Evolutionary conservation across 2,797 vertebrate genomes (phyloP).

Genomic region (Odontamblyopus lacepedii): DNA sequence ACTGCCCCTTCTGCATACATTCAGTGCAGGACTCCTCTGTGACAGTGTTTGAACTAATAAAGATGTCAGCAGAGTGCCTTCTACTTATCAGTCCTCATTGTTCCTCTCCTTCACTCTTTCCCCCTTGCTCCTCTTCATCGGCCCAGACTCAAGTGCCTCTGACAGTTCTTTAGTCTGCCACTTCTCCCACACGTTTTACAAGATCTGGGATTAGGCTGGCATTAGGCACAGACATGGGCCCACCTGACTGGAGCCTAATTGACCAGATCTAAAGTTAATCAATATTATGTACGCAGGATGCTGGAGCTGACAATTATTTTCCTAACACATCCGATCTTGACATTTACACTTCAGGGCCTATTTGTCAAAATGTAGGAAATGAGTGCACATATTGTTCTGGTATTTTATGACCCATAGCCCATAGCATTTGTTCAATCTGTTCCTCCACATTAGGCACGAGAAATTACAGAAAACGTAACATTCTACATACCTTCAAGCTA

Average conservation of each 20-base stretch:
- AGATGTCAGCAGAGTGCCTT: conserved; percentile 65
- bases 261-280: conserved; percentile 24
- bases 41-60: conserved; percentile 69
- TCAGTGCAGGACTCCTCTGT: conserved; percentile 46
- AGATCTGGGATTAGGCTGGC: conserved; percentile 1
- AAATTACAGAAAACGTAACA: conserved; percentile 50
- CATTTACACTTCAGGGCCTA: not conserved
- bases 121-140: conserved; percentile 47
- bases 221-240: not conserved
- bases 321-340: not conserved
- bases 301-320: conserved; percentile 12
- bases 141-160: conserved; percentile 45
- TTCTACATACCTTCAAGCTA: conserved; percentile 7
- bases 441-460: conserved; percentile 42
- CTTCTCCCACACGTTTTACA: conserved; percentile 30
- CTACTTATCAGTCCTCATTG: conserved; percentile 66
- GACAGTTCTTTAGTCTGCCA: conserved; percentile 43
- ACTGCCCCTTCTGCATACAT: conserved; percentile 23
- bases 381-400: conserved; percentile 28
- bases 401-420: conserved; percentile 35
- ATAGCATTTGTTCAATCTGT: conserved; percentile 44
- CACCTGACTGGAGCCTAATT: conserved; percentile 20
- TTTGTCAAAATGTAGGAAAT: conserved; percentile 6
- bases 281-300: conserved; percentile 15
- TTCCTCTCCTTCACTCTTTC: conserved; percentile 33